Base-by-base conservation (phyloP, 1,140 invertebrate species). In the Sycophila sp. region DNA sequence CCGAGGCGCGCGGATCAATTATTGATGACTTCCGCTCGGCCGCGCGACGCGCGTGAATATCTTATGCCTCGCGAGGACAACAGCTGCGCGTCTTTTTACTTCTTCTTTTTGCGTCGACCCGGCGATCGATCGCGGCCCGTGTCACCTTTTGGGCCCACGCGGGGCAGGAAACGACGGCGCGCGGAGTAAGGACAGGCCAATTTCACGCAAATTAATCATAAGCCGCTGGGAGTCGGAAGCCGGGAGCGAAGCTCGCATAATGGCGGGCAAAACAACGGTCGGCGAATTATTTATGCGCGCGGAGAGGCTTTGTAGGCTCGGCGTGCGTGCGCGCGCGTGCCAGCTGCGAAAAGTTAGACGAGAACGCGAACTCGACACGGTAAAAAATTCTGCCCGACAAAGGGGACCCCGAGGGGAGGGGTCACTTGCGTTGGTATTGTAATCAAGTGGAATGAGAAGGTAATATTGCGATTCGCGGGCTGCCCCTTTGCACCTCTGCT, bases 261-360 rank as follows among this genome's bases (percentile, higher is more conserved):
- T 40, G 13, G 36, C 2, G n/a, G 40, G 19, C 1, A 13, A 63
- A 11, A 34, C 30, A 49, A 63, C 24, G 36, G 30, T 30, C 13
- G 11, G 17, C n/a, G 45, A 63, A 63, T 63, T 63, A 63, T 49
- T 49, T 51, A 62, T 62, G 59, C 28, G 19, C 40, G 2, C 11
- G 6, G n/a, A n/a, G n/a, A n/a, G n/a, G 15, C 40, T 17, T 42
- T 42, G 15, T n/a, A 15, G 15, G 40, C 40, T 5, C 40, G n/a
- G 40, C n/a, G 40, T 45, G n/a, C 5, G 19, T 6, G 17, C n/a
- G 40, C 19, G 17, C n/a, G 2, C 5, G 19, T 51, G 28, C n/a
- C 65, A 58, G 65, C 65, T 58, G 65, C 38, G 26, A 66, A 56
- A 28, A 55, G 45, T 53, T 51, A 34, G n/a, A 34, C 17, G 42